Base-by-base conservation (phyloP, 2,113 vertebrate species). In the Labeo catla region DNA sequence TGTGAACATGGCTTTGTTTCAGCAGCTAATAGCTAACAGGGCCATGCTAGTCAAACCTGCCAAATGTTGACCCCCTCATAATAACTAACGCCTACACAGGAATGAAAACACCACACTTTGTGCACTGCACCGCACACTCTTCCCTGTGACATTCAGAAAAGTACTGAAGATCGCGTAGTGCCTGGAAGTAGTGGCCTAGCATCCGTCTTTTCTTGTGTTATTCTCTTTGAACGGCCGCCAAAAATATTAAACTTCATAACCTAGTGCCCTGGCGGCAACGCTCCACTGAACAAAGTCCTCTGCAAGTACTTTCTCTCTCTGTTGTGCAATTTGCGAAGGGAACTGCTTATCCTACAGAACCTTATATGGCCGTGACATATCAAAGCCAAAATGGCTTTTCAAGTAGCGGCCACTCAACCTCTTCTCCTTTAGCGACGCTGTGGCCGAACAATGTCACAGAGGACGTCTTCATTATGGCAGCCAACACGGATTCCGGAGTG, bases 301-400 rank as follows among this genome's bases (percentile, higher is more conserved):
- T 47, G 68, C 85, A 65, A 50, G 52, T 80, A 61, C 34, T 63
- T 80, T 80, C 66, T 77, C 74, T 68, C 82, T 82, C 54, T 57
- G 65, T 50, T 83, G 84, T 77, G 81, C 59, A 72, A 82, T 82
- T 86, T 83, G 78, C 28, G 9, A 49, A 47, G 72, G 47, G 36
- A 80, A 72, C n/a, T 83, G 80, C 84, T 87, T 86, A 89, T 89
- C 80, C 82, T 63, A 85, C 80, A 83, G 28, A 83, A 86, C 85
- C 76, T 85, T 68, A 63, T 36, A 77, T 54, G 12, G 49, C 86
- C 23, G 49, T 79, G 68, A 81, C 49, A 70, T 86, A 90, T 79
- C 66, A 77, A 77, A 88, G 77, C 19, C 13, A 66, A 61, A 87
- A 84, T 84, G 39, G 70, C 70, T 83, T 74, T 84, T 49, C 66